A percentile compares a stretch with the other conserved stretches of the same genome.
Conservation (phyloP, 2,113 vertebrate genomes). For the Colistium nudipinnis region DNA sequence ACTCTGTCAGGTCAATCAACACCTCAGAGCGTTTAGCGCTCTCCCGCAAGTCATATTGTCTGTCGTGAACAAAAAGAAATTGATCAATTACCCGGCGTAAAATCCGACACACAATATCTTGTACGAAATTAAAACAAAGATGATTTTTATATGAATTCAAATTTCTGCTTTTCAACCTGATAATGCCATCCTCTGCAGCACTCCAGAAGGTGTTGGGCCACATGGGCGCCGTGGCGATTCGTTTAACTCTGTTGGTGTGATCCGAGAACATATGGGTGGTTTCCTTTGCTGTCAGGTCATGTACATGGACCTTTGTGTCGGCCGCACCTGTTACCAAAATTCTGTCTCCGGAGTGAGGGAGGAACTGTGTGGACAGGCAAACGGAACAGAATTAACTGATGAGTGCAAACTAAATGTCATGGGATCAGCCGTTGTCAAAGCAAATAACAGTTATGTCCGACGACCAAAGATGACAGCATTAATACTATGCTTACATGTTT, state of each 20-base stretch:
- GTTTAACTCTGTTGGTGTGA: slow-evolving; percentile 96
- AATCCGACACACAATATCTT: not conserved
- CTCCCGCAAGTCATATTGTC: slow-evolving; percentile 96
- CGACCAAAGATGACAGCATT: not conserved
- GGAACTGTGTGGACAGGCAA: slow-evolving; percentile 83
- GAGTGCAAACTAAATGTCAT: not conserved
- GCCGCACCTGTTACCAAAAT: slow-evolving; percentile 96
- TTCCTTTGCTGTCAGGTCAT: slow-evolving; percentile 94
- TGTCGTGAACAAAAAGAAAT: slow-evolving; percentile 60
- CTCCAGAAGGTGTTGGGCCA: slow-evolving; percentile 99
- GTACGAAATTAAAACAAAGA: not conserved
- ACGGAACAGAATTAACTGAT: slow-evolving; percentile 5
- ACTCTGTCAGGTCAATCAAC: slow-evolving; percentile 95
- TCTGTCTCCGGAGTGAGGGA: slow-evolving; percentile 94
- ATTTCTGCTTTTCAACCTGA: slow-evolving; percentile 82
- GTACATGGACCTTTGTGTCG: slow-evolving; percentile 97
- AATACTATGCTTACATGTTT: not conserved
- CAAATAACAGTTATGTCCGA: not conserved
- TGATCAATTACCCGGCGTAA: not conserved
- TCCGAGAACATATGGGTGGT: slow-evolving; percentile 99
- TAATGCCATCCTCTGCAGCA: slow-evolving; percentile 94
- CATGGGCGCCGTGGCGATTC: slow-evolving; percentile 97
- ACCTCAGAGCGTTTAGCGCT: slow-evolving; percentile 96
- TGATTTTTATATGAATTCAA: not conserved
- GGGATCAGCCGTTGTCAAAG: not conserved